Evolutionary conservation across 2,888 invertebrate species (phyloP), one percentile per base, ranked within the genome.

Genomic region (Apodemia mormo): DNA sequence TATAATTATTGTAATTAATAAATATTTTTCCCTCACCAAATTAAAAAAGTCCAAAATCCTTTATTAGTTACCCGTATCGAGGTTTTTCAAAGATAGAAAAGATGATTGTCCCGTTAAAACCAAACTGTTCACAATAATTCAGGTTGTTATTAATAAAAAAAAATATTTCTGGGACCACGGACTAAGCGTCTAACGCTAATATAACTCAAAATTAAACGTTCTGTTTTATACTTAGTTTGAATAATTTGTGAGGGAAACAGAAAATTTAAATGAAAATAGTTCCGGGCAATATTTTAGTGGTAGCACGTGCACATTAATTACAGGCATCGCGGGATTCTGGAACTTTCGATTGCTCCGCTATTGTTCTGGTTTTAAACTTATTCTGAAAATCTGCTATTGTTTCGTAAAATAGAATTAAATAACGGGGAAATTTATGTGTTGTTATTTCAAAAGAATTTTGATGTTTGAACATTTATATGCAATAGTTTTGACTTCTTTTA

Each of bases 221-320:
- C 33, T 5, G 14, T 33, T 64, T 14, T 14, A 14, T 33, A 37
- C 7, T 64, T 33, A 29, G 30, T 64, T 14, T 64, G 33, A 64
- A 37, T 64, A 64, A 64, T 64, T 64, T 58, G 33, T n/a, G 30
- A 5, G 33, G 33, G 14, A 64, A 64, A 33, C 37, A 33, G 61
- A 37, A 64, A 64, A 64, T 64, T 64, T 37, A 33, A 64, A 64
- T 64, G 61, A 64, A 64, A 64, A 64, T 64, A 64, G 61, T 37
- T 64, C 6, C 6, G 0, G 37, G 61, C 61, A 14, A 64, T 64
- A 64, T 64, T 64, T 64, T 64, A 64, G 37, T 64, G 61, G 61
- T 64, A 64, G 61, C 61, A 64, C 33, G 61, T 64, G 61, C 61
- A 37, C 61, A 64, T 64, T 64, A 64, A 64, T 64, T 64, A 64